A percentile compares a stretch with the other conserved stretches of the same genome.
phyloP scores from a whole-genome alignment of 2,797 vertebrate species.

The Glyptemys insculpta region DNA sequence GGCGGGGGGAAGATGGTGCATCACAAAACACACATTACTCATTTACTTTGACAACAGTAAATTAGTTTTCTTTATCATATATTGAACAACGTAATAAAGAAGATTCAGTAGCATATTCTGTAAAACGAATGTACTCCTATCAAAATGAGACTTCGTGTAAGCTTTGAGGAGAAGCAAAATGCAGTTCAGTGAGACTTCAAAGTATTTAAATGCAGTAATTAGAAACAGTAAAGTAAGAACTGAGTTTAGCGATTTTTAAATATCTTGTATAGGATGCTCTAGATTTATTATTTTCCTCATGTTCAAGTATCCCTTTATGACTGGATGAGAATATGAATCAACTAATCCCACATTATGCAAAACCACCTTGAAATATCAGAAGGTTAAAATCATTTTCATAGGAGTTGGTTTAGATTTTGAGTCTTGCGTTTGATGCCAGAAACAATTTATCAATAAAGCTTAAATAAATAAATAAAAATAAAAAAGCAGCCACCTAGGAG shows the following conservation, averaged over 20 bases:
- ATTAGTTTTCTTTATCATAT: slow-evolving; percentile 9
- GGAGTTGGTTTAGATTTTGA: neutral
- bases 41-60: slow-evolving; percentile 40
- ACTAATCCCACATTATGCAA: neutral
- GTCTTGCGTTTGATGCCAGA: neutral
- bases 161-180: neutral
- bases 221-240: neutral
- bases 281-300: neutral
- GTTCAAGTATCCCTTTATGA: neutral
- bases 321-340: neutral
- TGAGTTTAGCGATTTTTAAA: neutral
- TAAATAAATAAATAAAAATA: neutral
- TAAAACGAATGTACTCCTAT: neutral
- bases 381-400: neutral
- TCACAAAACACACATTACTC: neutral
- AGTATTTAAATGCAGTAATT: neutral
- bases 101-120: neutral
- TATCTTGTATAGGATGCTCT: neutral
- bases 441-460: neutral
- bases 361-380: neutral
- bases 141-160: neutral
- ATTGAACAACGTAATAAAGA: neutral
- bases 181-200: neutral
- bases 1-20: neutral
- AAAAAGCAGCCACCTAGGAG: neutral